A percentile compares a stretch with the other conserved stretches of the same genome.
Evolutionary conservation across 2,888 invertebrate species (phyloP).

Genomic region (Pollenia griseotomentosa): DNA sequence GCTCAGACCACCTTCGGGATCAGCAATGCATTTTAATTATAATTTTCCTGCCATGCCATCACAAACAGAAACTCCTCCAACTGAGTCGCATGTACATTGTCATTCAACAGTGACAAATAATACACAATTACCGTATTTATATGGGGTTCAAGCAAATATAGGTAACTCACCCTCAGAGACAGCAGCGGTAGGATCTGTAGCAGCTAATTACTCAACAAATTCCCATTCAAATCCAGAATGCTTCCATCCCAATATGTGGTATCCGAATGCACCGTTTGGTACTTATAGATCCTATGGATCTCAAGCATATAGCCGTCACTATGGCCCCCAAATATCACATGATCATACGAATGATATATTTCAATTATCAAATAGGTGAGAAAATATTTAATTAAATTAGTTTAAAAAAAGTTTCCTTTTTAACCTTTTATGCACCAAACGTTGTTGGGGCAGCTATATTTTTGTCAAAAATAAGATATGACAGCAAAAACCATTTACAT

Average conservation of each 20-base stretch:
- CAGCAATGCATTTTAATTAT: slow-evolving; percentile 78
- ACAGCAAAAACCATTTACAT: too few relatives aligned
- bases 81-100: slow-evolving; percentile 51
- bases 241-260: slow-evolving; percentile 81
- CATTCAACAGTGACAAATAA: slow-evolving; percentile 70
- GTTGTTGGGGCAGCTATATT: too few relatives aligned
- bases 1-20: slow-evolving; percentile 79
- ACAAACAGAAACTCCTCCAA: slow-evolving; percentile 61
- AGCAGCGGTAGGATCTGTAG: neutral
- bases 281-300: slow-evolving; percentile 72
- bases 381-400: neutral
- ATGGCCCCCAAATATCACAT: slow-evolving; percentile 73
- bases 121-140: neutral
- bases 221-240: slow-evolving; percentile 54
- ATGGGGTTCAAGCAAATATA: slow-evolving; percentile 32
- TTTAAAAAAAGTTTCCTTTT: neutral
- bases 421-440: too few relatives aligned
- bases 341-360: slow-evolving; percentile 83
- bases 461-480: too few relatives aligned
- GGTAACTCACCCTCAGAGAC: slow-evolving; percentile 1
- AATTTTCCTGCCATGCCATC: slow-evolving; percentile 75
- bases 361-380: slow-evolving; percentile 83
- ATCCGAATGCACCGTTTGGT: slow-evolving; percentile 80
- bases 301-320: slow-evolving; percentile 71
- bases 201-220: slow-evolving; percentile 42